Conservation (phyloP, 2,113 vertebrate species). For the Chrysochloris asiatica region DNA sequence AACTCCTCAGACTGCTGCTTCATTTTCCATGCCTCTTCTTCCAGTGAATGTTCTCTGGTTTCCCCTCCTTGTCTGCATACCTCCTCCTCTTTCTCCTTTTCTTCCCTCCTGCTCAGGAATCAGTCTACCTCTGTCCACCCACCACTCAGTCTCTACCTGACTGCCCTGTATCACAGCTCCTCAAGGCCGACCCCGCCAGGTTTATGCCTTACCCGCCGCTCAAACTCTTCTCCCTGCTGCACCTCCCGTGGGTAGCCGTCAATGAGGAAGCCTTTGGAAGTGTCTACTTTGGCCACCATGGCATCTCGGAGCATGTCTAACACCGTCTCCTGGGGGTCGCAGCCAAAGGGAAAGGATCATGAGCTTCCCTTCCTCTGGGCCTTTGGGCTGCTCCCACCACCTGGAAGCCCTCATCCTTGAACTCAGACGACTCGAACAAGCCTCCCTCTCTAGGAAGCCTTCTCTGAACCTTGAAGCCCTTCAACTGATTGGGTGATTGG, state of each 20-base stretch:
- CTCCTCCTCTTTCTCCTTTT: neutral
- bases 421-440: neutral
- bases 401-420: neutral
- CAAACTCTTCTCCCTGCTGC: conserved; percentile 97
- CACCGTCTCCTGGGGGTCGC: conserved; percentile 91
- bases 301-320: conserved; percentile 97
- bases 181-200: too few relatives aligned
- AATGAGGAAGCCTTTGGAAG: conserved; percentile 96
- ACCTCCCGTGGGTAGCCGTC: conserved; percentile 98
- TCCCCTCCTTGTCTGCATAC: neutral
- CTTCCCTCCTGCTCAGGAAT: too few relatives aligned
- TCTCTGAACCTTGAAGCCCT: too few relatives aligned
- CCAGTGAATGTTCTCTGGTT: neutral
- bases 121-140: too few relatives aligned
- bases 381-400: rapidly evolving
- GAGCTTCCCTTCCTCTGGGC: neutral
- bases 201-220: conserved; percentile 90
- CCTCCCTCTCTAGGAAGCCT: neutral
- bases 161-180: neutral
- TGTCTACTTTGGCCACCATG: conserved; percentile 94
- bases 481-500: too few relatives aligned
- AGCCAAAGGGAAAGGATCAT: neutral
- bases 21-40: neutral
- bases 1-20: neutral
- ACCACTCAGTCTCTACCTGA: neutral